Conservation (phyloP, 1,140 invertebrate genomes). For the Nephila pilipes region DNA sequence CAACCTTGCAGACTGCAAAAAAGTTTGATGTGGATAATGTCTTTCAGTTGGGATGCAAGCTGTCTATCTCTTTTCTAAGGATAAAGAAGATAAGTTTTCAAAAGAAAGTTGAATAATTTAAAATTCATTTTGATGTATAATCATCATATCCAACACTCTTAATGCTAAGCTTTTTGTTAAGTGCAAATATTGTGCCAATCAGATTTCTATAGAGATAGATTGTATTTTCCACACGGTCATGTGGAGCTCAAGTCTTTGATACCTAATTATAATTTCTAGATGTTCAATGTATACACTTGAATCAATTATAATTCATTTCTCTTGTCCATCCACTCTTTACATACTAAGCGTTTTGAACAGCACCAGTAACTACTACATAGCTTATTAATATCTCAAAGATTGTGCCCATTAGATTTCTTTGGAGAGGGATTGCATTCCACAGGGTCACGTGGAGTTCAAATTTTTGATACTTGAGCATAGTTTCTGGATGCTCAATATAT, state of each 20-base stretch:
- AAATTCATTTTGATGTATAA: background rate
- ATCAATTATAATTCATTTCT: background rate
- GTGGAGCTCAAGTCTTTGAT: background rate
- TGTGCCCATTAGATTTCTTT: background rate
- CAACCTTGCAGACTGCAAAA: too few species aligned
- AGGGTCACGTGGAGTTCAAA: background rate
- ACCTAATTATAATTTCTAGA: background rate
- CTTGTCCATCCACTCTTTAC: background rate
- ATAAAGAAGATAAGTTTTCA: background rate
- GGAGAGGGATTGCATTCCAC: background rate
- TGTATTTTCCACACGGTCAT: conserved; percentile 16
- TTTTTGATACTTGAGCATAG: background rate
- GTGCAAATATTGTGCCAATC: background rate
- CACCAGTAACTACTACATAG: background rate
- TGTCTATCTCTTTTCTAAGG: background rate
- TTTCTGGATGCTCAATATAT: background rate
- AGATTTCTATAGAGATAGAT: background rate
- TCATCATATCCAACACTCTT: background rate
- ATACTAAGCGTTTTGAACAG: background rate
- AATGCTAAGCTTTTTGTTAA: background rate
- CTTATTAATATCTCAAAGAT: background rate
- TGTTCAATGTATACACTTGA: background rate
- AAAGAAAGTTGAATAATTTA: background rate
- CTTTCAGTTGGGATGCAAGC: too few species aligned
- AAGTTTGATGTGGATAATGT: too few species aligned